A percentile compares a stretch with the other conserved stretches of the same genome.
These are phyloP conservation scores for Eupithecia subumbrata DNA, from an alignment of 2,888 invertebrate species.

Conservation along the genomic window DNA sequence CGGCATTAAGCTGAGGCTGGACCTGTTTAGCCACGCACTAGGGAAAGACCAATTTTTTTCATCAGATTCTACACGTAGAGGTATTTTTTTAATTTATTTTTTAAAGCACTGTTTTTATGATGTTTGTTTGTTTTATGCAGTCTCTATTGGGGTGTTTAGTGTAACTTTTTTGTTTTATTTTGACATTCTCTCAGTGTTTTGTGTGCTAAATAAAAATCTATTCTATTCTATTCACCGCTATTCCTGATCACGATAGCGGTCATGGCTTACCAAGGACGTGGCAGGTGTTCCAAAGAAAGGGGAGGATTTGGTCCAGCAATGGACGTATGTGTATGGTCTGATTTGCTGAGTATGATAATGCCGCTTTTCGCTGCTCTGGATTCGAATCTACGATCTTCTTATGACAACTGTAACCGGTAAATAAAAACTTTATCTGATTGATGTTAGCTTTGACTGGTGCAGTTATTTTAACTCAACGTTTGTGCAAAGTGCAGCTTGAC, in stretches of 20 bases:
- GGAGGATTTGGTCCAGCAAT: not conserved
- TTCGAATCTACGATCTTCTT: not conserved
- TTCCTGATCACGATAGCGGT: not conserved
- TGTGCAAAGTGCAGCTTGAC: constrained; percentile 17
- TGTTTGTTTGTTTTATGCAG: no score
- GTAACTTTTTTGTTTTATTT: no score
- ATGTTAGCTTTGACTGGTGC: not conserved
- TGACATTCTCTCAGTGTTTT: no score
- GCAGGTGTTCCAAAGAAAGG: not conserved
- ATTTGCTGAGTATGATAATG: not conserved
- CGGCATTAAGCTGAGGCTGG: no score
- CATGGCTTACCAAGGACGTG: not conserved
- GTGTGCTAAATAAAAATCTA: no score
- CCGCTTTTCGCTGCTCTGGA: not conserved
- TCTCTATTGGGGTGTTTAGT: no score
- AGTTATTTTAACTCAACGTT: constrained; percentile 16
- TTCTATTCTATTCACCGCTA: no score
- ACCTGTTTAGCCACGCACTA: no score
- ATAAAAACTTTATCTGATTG: constrained; percentile 4
- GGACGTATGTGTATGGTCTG: not conserved
- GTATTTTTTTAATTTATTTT: no score
- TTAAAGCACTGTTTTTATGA: no score
- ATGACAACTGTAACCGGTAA: not conserved
- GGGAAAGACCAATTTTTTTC: no score
- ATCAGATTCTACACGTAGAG: no score